Base-by-base conservation (phyloP, 2,797 vertebrate species). In the Eupleurogrammus muticus region DNA sequence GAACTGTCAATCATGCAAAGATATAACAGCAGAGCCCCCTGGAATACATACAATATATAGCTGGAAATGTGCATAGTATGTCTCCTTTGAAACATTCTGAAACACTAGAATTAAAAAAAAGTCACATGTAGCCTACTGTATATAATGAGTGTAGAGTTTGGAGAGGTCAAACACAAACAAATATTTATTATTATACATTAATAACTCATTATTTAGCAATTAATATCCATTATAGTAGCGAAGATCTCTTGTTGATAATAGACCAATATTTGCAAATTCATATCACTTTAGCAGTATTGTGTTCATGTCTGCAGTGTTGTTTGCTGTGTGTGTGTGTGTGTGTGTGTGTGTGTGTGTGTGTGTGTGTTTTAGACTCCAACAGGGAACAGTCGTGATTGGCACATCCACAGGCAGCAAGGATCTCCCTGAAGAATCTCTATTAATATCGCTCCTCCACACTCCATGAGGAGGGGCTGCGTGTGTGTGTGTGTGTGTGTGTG, bases 391-490 rank as follows among this genome's bases (percentile, higher is more conserved):
- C 34, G 42, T 76, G 82, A 76, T 71, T 71, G 72, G 73, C 77
- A 80, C 59, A 70, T 72, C 24, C 64, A 38, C 50, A 20, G 46
- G 70, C 73, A 66, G 55, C 54, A 24, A 85, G 74, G 52, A 71
- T 73, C 79, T 82, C 83, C 86, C 85, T 60, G 44, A 81, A 87
- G 84, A 74, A 79, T 75, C 76, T 77, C 81, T 87, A 85, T 86
- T 86, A 86, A 81, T 81, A 82, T 79, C 79, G 44, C 53, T 12
- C 42, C 47, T 48, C 59, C 61, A 51, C 59, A 56, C 70, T 40
- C 32, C 24, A 7, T 40, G 54, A 54, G 68, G 55, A 66, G 34
- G 1, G 42, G 56, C n/a, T 8, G 14, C 36, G 55, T 58, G 34
- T 60, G 60, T 40, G 38, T 51, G 51, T 59, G 55, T 20, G 36